Evolutionary conservation across 2,888 invertebrate genomes (phyloP).

Genomic region (Aphrophora alni): DNA sequence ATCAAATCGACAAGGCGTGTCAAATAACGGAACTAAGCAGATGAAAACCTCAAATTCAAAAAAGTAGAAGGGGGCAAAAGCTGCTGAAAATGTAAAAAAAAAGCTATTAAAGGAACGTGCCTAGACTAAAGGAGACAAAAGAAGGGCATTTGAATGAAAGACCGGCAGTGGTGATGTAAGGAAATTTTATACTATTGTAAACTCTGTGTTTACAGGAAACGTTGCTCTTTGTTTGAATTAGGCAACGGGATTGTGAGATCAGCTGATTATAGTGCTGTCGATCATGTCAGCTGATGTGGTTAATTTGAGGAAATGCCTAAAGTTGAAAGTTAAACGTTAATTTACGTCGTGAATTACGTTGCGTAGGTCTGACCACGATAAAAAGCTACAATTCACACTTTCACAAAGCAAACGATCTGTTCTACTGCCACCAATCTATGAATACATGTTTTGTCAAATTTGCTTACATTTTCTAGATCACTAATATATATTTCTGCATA

Average conservation of each 20-base stretch:
- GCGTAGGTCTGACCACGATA: too few species aligned
- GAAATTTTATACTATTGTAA: slow-evolving; percentile 2
- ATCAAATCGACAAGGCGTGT: slow-evolving; percentile 1
- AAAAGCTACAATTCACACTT: too few species aligned
- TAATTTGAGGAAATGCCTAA: neutral
- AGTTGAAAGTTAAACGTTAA: neutral
- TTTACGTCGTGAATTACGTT: too few species aligned
- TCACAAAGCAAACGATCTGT: too few species aligned
- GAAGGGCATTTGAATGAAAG: neutral
- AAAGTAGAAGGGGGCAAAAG: neutral
- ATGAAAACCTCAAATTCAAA: neutral
- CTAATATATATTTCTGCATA: too few species aligned
- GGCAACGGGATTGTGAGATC: neutral
- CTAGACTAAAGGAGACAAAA: neutral
- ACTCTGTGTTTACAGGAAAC: neutral
- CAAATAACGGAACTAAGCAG: neutral
- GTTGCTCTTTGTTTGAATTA: neutral
- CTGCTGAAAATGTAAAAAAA: neutral
- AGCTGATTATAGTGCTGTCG: slow-evolving; percentile 5
- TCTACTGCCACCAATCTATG: too few species aligned
- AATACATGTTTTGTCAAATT: too few species aligned
- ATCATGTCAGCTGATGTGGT: slow-evolving; percentile 9
- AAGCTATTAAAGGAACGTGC: slow-evolving; percentile 6
- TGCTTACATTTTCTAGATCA: too few species aligned
- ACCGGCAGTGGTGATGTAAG: neutral